phyloP scores from a whole-genome alignment of 2,113 vertebrate species.

The Leuciscus idus region DNA sequence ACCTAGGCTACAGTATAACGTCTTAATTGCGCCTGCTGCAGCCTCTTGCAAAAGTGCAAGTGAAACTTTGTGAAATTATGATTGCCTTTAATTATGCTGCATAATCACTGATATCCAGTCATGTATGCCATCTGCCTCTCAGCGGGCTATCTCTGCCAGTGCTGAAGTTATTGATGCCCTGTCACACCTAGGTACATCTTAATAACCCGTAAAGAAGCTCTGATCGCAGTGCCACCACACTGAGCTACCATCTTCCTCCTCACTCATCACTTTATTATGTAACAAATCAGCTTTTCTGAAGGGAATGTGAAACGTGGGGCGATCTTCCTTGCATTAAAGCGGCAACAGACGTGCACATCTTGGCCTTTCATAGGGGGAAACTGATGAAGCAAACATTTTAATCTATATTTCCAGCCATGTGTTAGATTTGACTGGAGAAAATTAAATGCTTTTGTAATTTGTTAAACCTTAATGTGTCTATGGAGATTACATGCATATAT shows the following conservation, averaged over 20 bases:
- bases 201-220: constrained; percentile 55
- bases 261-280: constrained; percentile 39
- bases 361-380: constrained; percentile 1
- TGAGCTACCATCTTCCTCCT: constrained; percentile 44
- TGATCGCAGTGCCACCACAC: constrained; percentile 40
- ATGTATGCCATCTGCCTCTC: constrained; percentile 80
- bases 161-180: constrained; percentile 79
- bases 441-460: not conserved
- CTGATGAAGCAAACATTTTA: not conserved
- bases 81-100: constrained; percentile 63
- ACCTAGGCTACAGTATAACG: not conserved
- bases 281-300: constrained; percentile 38
- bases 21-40: constrained; percentile 25
- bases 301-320: constrained; percentile 39
- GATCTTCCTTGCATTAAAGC: constrained; percentile 9
- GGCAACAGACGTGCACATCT: not conserved
- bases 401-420: not conserved
- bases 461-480: not conserved
- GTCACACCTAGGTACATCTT: constrained; percentile 78
- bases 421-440: not conserved
- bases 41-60: constrained; percentile 45
- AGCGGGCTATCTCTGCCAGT: constrained; percentile 76
- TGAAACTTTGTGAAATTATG: constrained; percentile 60
- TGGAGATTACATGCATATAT: not conserved
- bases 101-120: constrained; percentile 72